phyloP scores from a whole-genome alignment of 2,113 vertebrate genomes.

The Megaleporinus macrocephalus region DNA sequence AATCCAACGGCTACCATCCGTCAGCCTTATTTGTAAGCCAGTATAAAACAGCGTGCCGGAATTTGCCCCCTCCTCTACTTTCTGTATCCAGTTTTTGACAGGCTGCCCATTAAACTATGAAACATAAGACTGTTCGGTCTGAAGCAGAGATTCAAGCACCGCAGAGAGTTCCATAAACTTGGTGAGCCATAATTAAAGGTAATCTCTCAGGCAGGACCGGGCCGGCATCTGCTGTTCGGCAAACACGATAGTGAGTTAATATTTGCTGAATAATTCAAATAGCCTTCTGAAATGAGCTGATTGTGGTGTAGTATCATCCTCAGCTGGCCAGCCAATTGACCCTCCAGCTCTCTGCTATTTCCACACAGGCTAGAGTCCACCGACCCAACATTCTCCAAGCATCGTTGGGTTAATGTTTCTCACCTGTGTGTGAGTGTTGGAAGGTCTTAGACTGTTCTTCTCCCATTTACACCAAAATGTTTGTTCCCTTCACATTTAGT shows the following conservation, averaged over 20 bases:
- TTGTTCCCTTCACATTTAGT: too few relatives aligned
- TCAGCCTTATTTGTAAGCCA: conserved; percentile 67
- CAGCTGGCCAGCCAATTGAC: neutral
- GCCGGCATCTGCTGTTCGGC: conserved; percentile 10
- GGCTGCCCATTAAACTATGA: conserved; percentile 11
- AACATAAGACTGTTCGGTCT: conserved; percentile 2
- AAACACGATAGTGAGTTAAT: conserved; percentile 7
- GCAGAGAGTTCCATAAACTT: conserved; percentile 24
- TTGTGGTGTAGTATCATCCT: neutral
- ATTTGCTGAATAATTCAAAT: neutral
- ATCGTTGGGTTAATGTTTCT: neutral
- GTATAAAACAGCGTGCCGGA: conserved; percentile 42
- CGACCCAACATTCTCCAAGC: neutral
- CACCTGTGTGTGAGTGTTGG: neutral
- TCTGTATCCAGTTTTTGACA: conserved; percentile 8
- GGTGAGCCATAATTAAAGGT: neutral
- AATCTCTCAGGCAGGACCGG: conserved; percentile 5
- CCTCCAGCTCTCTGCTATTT: too few relatives aligned
- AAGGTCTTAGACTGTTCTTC: too few relatives aligned
- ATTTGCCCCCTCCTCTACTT: neutral
- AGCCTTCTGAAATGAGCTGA: neutral
- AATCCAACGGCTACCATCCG: conserved; percentile 66
- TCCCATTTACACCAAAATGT: too few relatives aligned
- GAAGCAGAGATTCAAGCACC: conserved; percentile 7
- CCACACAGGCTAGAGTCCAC: neutral